Conservation (phyloP, 2,888 invertebrate species). For the Archips crataeganus region DNA sequence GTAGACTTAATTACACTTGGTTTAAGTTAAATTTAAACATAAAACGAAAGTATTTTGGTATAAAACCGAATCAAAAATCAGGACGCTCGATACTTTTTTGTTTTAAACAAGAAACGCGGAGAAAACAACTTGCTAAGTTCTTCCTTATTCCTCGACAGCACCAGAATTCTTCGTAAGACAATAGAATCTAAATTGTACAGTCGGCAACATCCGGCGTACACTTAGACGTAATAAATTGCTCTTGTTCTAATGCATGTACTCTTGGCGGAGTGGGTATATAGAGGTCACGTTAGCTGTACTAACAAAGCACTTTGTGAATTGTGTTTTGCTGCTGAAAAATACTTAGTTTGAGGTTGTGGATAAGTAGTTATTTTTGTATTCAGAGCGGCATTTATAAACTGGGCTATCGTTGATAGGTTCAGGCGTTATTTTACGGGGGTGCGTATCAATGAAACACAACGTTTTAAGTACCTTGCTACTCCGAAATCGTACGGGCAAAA, state of each 20-base stretch:
- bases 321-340: conserved; percentile 35
- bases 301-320: conserved; percentile 35
- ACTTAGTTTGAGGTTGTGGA: background rate
- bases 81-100: conserved; percentile 21
- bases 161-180: conserved; percentile 37
- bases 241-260: conserved; percentile 60
- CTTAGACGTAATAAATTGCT: conserved; percentile 69
- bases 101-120: conserved; percentile 15
- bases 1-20: too few species aligned
- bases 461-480: too few species aligned
- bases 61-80: conserved; percentile 2
- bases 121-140: conserved; percentile 40
- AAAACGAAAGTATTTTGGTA: background rate
- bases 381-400: too few species aligned
- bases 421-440: too few species aligned
- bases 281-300: conserved; percentile 37
- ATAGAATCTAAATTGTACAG: conserved; percentile 49
- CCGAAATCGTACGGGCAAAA: too few species aligned
- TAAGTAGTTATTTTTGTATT: background rate
- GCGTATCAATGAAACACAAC: too few species aligned
- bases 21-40: too few species aligned
- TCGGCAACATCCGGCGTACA: conserved; percentile 60
- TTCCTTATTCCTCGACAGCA: conserved; percentile 22
- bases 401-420: too few species aligned
- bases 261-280: conserved; percentile 27